Conservation (phyloP, 2,797 vertebrate genomes). For the Xenentodon cancila region DNA sequence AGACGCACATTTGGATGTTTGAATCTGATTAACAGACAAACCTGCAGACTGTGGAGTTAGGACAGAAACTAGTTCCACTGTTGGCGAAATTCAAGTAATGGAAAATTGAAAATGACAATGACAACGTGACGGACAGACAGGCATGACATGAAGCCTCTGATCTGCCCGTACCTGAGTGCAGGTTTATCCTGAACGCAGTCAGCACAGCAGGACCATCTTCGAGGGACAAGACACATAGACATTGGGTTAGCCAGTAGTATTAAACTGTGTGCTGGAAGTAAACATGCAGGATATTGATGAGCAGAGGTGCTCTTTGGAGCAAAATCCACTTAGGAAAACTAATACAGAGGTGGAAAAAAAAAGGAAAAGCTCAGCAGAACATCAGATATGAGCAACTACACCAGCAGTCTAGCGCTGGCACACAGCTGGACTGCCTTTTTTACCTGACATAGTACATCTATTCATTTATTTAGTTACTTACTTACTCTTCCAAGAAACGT, state of each 20-base stretch:
- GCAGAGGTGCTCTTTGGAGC: not conserved
- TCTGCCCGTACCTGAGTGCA: slow-evolving; percentile 80
- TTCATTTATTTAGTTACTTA: slow-evolving; percentile 3
- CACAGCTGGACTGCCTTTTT: slow-evolving; percentile 1
- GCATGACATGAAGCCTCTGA: slow-evolving; percentile 64
- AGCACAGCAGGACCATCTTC: slow-evolving; percentile 78
- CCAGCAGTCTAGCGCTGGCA: not conserved
- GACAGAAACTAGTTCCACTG: not conserved
- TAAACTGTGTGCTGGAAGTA: slow-evolving; percentile 1
- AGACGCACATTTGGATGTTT: slow-evolving; percentile 33
- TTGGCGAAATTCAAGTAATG: not conserved
- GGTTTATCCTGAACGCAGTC: slow-evolving; percentile 79
- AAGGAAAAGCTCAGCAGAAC: not conserved
- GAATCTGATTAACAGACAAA: slow-evolving; percentile 38
- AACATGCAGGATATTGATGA: not conserved
- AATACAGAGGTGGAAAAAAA: slow-evolving; percentile 3
- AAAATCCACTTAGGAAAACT: not conserved
- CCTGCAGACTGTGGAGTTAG: slow-evolving; percentile 5
- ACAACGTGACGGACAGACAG: slow-evolving; percentile 66
- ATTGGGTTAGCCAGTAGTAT: slow-evolving; percentile 31
- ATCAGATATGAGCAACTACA: slow-evolving; percentile 7
- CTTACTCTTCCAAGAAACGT: not conserved
- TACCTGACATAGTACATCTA: not conserved
- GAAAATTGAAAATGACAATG: slow-evolving; percentile 2
- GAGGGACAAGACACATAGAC: slow-evolving; percentile 58